Evolutionary conservation across 2,113 vertebrate species (phyloP).

Genomic region (Dromas ardeola): DNA sequence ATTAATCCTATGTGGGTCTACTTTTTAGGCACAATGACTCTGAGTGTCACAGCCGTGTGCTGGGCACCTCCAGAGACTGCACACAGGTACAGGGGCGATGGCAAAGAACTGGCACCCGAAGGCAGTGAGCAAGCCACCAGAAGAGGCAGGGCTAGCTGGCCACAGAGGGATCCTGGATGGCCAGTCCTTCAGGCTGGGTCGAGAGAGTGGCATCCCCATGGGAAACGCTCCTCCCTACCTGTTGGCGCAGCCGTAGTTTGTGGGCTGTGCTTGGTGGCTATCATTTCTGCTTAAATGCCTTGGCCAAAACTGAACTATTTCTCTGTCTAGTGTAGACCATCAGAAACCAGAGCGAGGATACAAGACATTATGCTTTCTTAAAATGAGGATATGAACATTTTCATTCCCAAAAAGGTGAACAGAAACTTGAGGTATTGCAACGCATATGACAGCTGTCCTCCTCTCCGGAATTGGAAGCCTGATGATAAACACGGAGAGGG

Average conservation of each 20-base stretch:
- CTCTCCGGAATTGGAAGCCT: neutral
- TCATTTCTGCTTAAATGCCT: neutral
- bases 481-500: neutral
- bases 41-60: neutral
- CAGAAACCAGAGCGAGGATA: neutral
- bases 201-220: no score
- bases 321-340: neutral
- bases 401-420: neutral
- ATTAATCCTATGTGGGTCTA: neutral
- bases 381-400: neutral
- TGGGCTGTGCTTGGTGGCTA: neutral
- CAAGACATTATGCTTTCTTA: neutral
- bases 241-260: neutral
- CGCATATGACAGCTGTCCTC: neutral
- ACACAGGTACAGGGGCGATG: neutral
- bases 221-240: neutral
- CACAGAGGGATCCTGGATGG: neutral
- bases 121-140: neutral
- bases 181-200: neutral
- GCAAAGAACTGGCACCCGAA: fast-evolving
- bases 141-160: neutral
- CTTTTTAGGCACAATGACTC: neutral
- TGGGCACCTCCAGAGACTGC: neutral
- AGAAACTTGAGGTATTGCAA: no score
- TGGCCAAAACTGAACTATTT: neutral